These are phyloP conservation scores for Drosophila phalerata DNA, from an alignment of 2,888 invertebrate genomes.

Conservation along the genomic window DNA sequence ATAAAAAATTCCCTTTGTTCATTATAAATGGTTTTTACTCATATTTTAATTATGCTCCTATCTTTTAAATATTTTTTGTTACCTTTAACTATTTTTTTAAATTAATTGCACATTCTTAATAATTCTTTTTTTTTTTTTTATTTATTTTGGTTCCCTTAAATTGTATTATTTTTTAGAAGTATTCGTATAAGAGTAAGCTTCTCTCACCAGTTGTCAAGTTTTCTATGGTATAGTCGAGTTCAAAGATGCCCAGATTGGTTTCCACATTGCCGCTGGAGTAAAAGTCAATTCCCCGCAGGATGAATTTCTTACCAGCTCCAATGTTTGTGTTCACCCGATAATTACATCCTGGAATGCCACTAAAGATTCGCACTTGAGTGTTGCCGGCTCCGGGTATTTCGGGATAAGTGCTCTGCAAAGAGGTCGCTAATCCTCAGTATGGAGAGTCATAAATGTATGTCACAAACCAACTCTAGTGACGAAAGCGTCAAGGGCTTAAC, in stretches of 20 bases:
- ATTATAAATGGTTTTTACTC: no score
- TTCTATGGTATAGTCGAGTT: constrained; percentile 53
- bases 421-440: neutral
- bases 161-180: no score
- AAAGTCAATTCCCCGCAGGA: constrained; percentile 63
- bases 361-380: constrained; percentile 90
- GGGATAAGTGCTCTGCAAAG: constrained; percentile 88
- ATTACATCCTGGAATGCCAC: constrained; percentile 87
- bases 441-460: no score
- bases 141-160: no score
- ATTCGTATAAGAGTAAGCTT: neutral
- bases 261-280: constrained; percentile 68
- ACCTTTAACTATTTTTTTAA: no score
- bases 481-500: neutral
- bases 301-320: constrained; percentile 48
- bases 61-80: no score
- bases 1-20: no score
- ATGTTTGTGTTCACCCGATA: constrained; percentile 74
- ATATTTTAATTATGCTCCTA: no score
- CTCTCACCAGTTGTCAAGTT: constrained; percentile 58
- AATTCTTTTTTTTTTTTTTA: no score
- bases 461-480: no score
- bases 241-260: constrained; percentile 51
- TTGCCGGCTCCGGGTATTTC: constrained; percentile 87
- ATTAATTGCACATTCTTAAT: no score